These are phyloP conservation scores for Cerastis leucographa DNA, from an alignment of 2,888 invertebrate species.

Conservation along the genomic window DNA sequence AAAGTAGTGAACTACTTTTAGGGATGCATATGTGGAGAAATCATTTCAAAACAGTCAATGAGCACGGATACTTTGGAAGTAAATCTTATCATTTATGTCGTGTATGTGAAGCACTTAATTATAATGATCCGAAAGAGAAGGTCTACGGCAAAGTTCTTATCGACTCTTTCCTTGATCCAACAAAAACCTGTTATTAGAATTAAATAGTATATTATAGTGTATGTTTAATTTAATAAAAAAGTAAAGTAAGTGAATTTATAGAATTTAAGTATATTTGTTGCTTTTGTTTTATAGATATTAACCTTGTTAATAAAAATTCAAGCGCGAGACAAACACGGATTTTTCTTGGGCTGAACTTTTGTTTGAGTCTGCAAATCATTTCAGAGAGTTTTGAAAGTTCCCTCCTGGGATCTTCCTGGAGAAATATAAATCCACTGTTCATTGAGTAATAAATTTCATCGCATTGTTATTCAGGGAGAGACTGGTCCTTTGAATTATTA, in stretches of 20 bases:
- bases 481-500: conserved; percentile 76
- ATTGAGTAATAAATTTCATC: conserved; percentile 78
- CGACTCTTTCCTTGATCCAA: conserved; percentile 71
- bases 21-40: conserved; percentile 91
- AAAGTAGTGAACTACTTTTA: conserved; percentile 76
- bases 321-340: conserved; percentile 39
- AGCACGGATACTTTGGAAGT: conserved; percentile 93
- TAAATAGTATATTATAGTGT: not conserved
- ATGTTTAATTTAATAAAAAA: not conserved
- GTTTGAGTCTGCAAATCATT: conserved; percentile 69
- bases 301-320: conserved; percentile 27
- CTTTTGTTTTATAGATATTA: conserved; percentile 1
- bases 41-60: conserved; percentile 90
- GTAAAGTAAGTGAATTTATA: not conserved
- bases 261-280: not conserved
- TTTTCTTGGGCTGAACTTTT: conserved; percentile 58
- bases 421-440: conserved; percentile 76
- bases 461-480: conserved; percentile 78
- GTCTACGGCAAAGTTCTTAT: conserved; percentile 72
- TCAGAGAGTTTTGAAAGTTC: conserved; percentile 71
- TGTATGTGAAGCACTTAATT: conserved; percentile 93
- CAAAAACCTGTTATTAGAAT: conserved; percentile 3
- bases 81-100: conserved; percentile 91
- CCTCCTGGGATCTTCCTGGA: conserved; percentile 67
- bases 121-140: conserved; percentile 82